These are phyloP conservation scores for Cosmia trapezina DNA, from an alignment of 2,888 invertebrate species.

Conservation along the genomic window DNA sequence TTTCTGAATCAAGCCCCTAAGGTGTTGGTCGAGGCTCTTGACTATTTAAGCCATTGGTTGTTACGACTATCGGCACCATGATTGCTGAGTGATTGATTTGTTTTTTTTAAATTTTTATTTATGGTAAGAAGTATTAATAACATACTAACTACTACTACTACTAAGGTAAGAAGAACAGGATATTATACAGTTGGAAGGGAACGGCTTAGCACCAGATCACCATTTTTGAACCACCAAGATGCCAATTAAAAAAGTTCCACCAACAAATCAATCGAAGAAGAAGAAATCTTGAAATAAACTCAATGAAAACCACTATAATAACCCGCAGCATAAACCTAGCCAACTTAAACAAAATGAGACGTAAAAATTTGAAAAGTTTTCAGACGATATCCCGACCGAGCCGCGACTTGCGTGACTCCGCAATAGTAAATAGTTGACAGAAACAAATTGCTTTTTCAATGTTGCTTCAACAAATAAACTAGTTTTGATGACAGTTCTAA, in stretches of 20 bases:
- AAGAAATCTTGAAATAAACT: background rate
- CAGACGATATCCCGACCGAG: constrained; percentile 68
- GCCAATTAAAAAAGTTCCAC: too few species aligned
- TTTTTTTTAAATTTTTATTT: too few species aligned
- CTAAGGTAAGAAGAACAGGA: background rate
- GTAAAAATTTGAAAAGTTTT: constrained; percentile 60
- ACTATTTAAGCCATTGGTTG: too few species aligned
- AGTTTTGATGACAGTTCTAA: constrained; percentile 58
- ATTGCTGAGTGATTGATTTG: too few species aligned
- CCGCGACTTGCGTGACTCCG: constrained; percentile 69
- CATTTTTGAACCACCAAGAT: background rate
- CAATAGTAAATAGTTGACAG: constrained; percentile 68
- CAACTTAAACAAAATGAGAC: constrained; percentile 35
- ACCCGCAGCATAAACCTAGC: constrained; percentile 7
- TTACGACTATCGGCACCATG: too few species aligned
- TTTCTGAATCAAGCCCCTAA: too few species aligned
- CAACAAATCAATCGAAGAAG: background rate
- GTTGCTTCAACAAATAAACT: constrained; percentile 57
- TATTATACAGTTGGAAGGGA: background rate
- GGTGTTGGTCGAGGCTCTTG: too few species aligned
- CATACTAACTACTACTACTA: too few species aligned
- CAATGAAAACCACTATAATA: background rate
- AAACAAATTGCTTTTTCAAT: constrained; percentile 74
- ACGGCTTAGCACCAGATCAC: background rate
- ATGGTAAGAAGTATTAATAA: too few species aligned